Conservation (phyloP, 2,888 invertebrate species). For the Pilophorus perplexus region DNA sequence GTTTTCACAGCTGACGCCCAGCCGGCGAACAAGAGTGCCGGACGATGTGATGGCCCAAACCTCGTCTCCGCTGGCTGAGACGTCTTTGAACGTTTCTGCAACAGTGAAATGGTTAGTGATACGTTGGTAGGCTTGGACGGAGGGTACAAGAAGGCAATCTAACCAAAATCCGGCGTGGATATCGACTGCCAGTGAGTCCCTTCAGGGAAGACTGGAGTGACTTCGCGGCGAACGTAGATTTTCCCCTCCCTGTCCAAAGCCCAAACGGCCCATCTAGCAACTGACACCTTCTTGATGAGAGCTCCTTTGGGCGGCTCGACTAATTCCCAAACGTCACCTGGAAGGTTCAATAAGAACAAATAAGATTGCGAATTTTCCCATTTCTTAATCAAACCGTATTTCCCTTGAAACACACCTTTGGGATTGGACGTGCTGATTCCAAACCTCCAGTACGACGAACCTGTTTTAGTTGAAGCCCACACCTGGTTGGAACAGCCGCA, state of each 20-base stretch:
- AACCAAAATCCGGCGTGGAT: conserved; percentile 51
- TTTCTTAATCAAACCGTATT: no score
- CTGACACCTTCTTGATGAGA: conserved; percentile 71
- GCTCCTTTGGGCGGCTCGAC: conserved; percentile 69
- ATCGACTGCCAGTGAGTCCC: conserved; percentile 82
- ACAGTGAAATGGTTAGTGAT: conserved; percentile 18
- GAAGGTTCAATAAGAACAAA: no score
- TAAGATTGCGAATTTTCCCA: neutral
- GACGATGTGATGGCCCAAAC: conserved; percentile 75
- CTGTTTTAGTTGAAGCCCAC: conserved; percentile 86
- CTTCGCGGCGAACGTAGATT: conserved; percentile 74
- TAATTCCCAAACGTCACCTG: conserved; percentile 71
- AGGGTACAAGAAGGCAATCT: no score
- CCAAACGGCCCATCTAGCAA: conserved; percentile 74
- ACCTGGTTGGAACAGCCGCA: conserved; percentile 67
- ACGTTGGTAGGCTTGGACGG: no score
- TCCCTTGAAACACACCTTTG: conserved; percentile 54
- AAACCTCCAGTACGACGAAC: conserved; percentile 76
- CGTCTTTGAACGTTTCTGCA: conserved; percentile 54
- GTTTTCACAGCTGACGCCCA: conserved; percentile 70
- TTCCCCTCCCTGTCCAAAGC: conserved; percentile 71
- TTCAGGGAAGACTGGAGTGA: conserved; percentile 71
- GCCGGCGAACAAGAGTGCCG: conserved; percentile 67
- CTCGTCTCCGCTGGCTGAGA: conserved; percentile 66
- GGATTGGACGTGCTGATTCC: conserved; percentile 69